Base-by-base conservation (phyloP, 2,113 vertebrate genomes). In the Picathartes gymnocephalus region DNA sequence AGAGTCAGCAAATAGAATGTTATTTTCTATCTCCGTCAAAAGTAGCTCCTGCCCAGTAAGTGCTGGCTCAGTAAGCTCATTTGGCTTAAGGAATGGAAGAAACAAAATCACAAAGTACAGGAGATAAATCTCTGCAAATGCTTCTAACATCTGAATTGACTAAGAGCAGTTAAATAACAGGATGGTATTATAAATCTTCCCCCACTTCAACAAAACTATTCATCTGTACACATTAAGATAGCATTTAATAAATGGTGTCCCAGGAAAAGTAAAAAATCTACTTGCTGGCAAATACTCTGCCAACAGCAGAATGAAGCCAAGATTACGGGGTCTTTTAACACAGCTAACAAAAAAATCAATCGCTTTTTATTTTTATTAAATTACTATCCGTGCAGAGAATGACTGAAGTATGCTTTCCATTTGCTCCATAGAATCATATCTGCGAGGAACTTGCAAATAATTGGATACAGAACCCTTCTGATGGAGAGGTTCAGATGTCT, bases 331-430 rank as follows among this genome's bases (percentile, higher is more conserved):
- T 51, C 51, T 95, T 96, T 97, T 93, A 93, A 87, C 79, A 94
- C 30, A 89, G 92, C 54, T 81, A 90, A 58, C 30, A 91, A 94
- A 90, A 92, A 94, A 96, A 93, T 91, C 93, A 90, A 92, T 95
- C 65, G n/a, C 42, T 84, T 93, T 90, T 95, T 91, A 92, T 97
- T 96, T 94, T 91, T 94, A 95, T 96, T 96, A 93, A 95, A 95
- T 96, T 90, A 91, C 66, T 95, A 74, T 94, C 92, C 87, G 39
- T 78, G 31, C 33, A 91, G 60, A 91, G 78, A 86, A 88, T 73
- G 85, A 90, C 35, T 95, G 76, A 95, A 92, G 57, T 78, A 72
- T 90, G 56, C 84, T 93, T 97, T 92, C 93, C 74, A 90, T 92
- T 93, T 95, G 79, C 8, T 81, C 51, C 45, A 48, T 8, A 80